Evolutionary conservation across 2,888 invertebrate genomes (phyloP), one percentile per base, ranked within the genome.

Genomic region (Tetanocera ferruginea): DNA sequence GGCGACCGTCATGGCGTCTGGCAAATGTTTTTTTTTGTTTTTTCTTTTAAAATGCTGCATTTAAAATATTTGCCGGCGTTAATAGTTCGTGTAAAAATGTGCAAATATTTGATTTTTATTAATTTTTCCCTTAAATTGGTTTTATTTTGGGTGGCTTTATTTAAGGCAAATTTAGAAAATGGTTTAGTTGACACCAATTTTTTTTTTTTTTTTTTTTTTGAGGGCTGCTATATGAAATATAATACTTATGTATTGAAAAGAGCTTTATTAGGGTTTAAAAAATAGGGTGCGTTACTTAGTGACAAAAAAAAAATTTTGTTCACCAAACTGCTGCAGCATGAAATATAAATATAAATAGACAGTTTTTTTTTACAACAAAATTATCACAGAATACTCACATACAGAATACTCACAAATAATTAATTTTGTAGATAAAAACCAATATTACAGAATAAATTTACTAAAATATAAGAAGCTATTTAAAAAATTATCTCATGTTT

Each of bases 41-140:
- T 17, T 69, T 64, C 23, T 69, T n/a, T 51, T 25, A 25, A 9
- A 28, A 57, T 60, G 34, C 66, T 55, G 52, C 37, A 37, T 34
- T 62, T 43, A 9, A 23, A 17, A 66, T 82, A 80, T 83, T 85
- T 84, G 80, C 81, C 81, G 71, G 82, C 81, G 84, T 85, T 89
- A 88, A 88, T 87, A 89, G 88, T 87, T 87, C 87, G 85, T 88
- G 88, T 88, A 88, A 88, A 88, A 89, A 87, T 87, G 85, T 87
- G 86, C 86, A 89, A 88, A 89, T 88, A 88, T 89, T 88, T 88
- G 85, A 84, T 84, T 83, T 83, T 84, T 87, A 87, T 87, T 86
- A 86, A 88, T 86, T 82, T 86, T 79, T 81, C 72, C 17, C 78
- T 79, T 80, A 74, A 23, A 19, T 51, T 23, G 11, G 11, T 23